Evolutionary conservation across 1,140 invertebrate genomes (phyloP).

Genomic region (Bombus confusus): DNA sequence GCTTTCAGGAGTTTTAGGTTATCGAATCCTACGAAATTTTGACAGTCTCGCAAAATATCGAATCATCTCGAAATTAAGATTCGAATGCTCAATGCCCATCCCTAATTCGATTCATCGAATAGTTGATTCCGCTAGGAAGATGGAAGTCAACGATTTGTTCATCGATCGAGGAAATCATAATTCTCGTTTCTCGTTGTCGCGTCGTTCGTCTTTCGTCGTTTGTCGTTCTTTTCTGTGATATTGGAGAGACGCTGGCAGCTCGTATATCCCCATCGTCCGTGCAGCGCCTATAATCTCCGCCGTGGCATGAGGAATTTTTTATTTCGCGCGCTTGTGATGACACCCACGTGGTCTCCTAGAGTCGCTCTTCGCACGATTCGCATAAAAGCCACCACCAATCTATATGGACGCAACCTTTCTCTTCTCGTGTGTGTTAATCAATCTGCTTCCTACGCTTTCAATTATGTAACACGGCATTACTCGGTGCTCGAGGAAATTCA

Average conservation of each 20-base stretch:
- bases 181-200: slow-evolving; percentile 17
- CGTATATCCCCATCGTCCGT: slow-evolving; percentile 26
- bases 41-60: too few relatives aligned
- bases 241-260: slow-evolving; percentile 33
- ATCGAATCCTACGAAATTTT: too few relatives aligned
- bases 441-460: slow-evolving; percentile 82
- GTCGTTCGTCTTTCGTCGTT: background rate
- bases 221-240: slow-evolving; percentile 30
- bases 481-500: slow-evolving; percentile 54
- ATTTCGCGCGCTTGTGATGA: slow-evolving; percentile 65
- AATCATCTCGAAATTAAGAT: too few relatives aligned
- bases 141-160: background rate
- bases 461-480: slow-evolving; percentile 78
- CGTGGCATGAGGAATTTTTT: slow-evolving; percentile 23
- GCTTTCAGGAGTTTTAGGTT: too few relatives aligned
- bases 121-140: background rate
- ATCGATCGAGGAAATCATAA: slow-evolving; percentile 37
- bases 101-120: background rate
- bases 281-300: slow-evolving; percentile 58
- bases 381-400: slow-evolving; percentile 81
- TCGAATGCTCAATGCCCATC: too few relatives aligned
- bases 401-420: slow-evolving; percentile 81
- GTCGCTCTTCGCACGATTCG: slow-evolving; percentile 71
- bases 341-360: slow-evolving; percentile 64
- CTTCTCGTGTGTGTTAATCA: slow-evolving; percentile 82